Evolutionary conservation across 1,140 invertebrate genomes (phyloP).

Genomic region (Papilio polyxenes): DNA sequence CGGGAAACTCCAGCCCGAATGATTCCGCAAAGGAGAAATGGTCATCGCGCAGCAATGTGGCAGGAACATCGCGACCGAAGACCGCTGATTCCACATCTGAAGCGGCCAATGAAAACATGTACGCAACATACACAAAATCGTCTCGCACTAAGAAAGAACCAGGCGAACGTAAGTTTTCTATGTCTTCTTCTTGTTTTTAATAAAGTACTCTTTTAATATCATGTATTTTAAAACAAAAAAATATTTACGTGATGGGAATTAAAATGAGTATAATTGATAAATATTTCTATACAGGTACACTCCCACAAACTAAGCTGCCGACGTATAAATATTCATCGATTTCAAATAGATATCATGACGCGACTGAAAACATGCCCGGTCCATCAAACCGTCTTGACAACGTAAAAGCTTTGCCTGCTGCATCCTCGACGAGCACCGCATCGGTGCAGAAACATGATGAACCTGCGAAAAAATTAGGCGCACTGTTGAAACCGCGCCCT

Average conservation of each 20-base stretch:
- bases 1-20: slow-evolving; percentile 65
- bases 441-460: not conserved
- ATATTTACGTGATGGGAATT: too few species aligned
- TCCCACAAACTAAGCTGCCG: slow-evolving; percentile 13
- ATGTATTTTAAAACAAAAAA: not conserved
- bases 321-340: slow-evolving; percentile 19
- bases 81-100: slow-evolving; percentile 71
- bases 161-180: slow-evolving; percentile 61
- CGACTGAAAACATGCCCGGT: not conserved
- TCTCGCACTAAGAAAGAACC: slow-evolving; percentile 59
- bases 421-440: not conserved
- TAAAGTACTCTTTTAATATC: not conserved
- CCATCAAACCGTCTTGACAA: not conserved
- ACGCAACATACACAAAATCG: slow-evolving; percentile 70
- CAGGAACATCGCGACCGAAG: slow-evolving; percentile 61
- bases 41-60: slow-evolving; percentile 65
- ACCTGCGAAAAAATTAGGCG: not conserved
- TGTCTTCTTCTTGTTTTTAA: not conserved
- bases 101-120: slow-evolving; percentile 69
- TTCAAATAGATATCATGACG: not conserved
- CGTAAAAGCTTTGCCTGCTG: not conserved
- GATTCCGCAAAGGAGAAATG: slow-evolving; percentile 40
- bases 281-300: not conserved
- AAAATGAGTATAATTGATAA: too few species aligned
- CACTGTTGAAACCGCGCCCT: not conserved